phyloP scores from a whole-genome alignment of 2,888 invertebrate genomes.

The Gortyna flavago region DNA sequence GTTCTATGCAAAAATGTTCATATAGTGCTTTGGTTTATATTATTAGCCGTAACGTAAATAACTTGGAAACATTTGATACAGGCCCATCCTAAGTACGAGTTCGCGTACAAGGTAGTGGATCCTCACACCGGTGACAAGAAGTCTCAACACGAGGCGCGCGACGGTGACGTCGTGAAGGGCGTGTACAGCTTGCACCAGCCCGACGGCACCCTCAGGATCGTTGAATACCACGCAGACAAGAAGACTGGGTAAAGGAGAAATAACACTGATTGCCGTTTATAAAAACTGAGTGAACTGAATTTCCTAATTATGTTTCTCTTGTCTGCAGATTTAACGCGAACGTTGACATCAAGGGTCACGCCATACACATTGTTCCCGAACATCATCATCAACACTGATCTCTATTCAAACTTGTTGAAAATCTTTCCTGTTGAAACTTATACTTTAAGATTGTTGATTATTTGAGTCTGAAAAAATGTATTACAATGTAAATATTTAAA shows the following conservation, averaged over 20 bases:
- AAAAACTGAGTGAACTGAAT: not conserved
- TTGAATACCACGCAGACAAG: constrained; percentile 84
- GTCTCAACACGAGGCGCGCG: constrained; percentile 85
- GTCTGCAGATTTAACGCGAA: constrained; percentile 62
- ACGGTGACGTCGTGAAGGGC: constrained; percentile 90
- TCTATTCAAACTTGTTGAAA: not conserved
- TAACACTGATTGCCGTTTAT: accelerated
- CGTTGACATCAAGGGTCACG: constrained; percentile 63
- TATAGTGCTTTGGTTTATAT: not conserved
- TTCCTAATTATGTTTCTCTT: not conserved
- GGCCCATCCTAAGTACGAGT: constrained; percentile 85
- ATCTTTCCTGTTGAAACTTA: constrained; percentile 25
- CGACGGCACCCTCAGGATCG: constrained; percentile 82
- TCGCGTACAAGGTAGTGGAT: constrained; percentile 85
- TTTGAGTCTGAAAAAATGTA: constrained; percentile 49
- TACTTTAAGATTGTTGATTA: constrained; percentile 35
- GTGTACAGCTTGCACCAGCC: constrained; percentile 88
- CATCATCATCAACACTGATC: constrained; percentile 61
- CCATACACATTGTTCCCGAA: constrained; percentile 63
- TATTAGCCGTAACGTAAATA: not conserved
- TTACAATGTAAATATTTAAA: constrained; percentile 33
- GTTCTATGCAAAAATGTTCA: no score
- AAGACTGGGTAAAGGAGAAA: constrained; percentile 67
- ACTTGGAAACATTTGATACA: constrained; percentile 29
- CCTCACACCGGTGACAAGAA: constrained; percentile 88